Evolutionary conservation across 2,797 vertebrate species (phyloP), one percentile per base, ranked within the genome.

Genomic region (Acanthiza pusilla): DNA sequence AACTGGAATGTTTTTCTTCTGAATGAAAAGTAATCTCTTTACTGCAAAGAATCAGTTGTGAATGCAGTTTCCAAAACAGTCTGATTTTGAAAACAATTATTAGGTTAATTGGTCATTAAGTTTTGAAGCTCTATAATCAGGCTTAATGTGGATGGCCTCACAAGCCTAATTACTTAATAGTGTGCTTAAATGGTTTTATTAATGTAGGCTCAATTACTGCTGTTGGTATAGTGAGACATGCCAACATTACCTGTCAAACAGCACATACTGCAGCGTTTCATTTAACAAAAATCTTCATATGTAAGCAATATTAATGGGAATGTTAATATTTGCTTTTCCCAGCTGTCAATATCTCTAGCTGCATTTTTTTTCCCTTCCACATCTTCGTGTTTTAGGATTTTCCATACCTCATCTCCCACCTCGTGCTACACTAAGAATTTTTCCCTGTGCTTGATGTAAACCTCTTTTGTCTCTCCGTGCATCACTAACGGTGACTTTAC

Each of bases 151-250:
- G 34, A 89, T 67, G 74, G 66, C 83, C 63, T 95, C 45, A 54
- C 32, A 78, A 70, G 55, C 40, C 38, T 94, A 86, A 88, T 93
- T 91, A 70, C 62, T 84, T 93, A 91, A 81, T 89, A 60, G 63
- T n/a, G 48, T 66, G 13, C 48, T 85, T 87, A 76, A 70, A 45
- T 71, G 67, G 2, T 55, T 47, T 90, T 65, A 40, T 47, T 77
- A 58, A 75, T 71, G 51, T 48, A 32, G 25, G 51, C 87, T 78
- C 51, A 78, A 16, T 94, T 75, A 55, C 34, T 61, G 70, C 54
- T 73, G 18, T 66, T 84, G 48, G 13, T 89, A 10, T 55, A 60
- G 34, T 51, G 48, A 73, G 62, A 67, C 26, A 48, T 85, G 48
- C 67, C 72, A 92, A 17, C 45, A 61, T 12, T 80, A 75, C 58